phyloP scores from a whole-genome alignment of 2,797 vertebrate genomes.

The Heteromormyrus szaboi region DNA sequence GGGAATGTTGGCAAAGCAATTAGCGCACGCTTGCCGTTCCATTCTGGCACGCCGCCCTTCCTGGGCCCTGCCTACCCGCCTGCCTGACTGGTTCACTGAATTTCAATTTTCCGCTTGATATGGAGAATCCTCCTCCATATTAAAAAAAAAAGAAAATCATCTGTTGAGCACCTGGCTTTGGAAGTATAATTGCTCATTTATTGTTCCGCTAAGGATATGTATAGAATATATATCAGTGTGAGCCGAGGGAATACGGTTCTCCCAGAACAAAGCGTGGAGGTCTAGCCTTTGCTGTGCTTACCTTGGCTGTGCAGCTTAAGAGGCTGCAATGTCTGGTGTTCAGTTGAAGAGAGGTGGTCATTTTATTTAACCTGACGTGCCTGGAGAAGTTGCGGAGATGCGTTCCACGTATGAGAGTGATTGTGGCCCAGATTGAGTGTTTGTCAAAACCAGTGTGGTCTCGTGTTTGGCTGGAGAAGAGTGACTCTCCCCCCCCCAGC shows the following conservation, averaged over 20 bases:
- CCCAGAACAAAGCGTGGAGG: not conserved
- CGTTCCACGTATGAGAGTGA: not conserved
- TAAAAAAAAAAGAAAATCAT: slow-evolving; percentile 41
- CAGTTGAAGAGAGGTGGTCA: not conserved
- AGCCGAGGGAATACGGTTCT: not conserved
- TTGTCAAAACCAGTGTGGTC: not conserved
- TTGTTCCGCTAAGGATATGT: not conserved
- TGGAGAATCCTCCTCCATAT: slow-evolving; percentile 48
- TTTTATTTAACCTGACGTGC: not conserved
- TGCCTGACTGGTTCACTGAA: slow-evolving; percentile 60
- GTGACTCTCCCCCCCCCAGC: not conserved
- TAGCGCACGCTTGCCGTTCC: not conserved
- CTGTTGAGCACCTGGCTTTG: slow-evolving; percentile 58
- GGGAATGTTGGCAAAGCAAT: slow-evolving; percentile 25
- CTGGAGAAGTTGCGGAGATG: not conserved
- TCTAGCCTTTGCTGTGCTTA: not conserved
- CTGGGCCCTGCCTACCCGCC: slow-evolving; percentile 44
- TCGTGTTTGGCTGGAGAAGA: not conserved
- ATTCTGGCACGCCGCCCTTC: not conserved
- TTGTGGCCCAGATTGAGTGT: not conserved
- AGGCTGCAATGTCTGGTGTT: too few relatives aligned
- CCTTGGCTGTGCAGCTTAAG: not conserved
- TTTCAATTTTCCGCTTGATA: slow-evolving; percentile 57
- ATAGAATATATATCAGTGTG: slow-evolving; percentile 41
- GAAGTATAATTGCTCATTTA: slow-evolving; percentile 56